Evolutionary conservation across 1,140 invertebrate genomes (phyloP), one percentile per base, ranked within the genome.

Genomic region (Rhynchophorus ferrugineus): DNA sequence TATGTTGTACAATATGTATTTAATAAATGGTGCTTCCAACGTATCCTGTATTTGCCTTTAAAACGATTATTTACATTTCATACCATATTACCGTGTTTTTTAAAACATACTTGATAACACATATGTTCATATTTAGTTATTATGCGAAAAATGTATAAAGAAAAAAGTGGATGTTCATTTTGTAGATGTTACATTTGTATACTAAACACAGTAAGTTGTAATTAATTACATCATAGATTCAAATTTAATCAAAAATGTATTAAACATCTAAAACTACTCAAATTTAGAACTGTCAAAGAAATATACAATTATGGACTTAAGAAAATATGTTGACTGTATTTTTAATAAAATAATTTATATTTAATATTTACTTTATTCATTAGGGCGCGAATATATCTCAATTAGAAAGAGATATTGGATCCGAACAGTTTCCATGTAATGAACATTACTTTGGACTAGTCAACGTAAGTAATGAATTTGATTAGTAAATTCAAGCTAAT

Each of bases 391-490:
- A 95, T 82, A 89, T 95, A 73, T 96, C 94, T 63, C 93, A 97
- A 74, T 74, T 98, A 71, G 95, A 97, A 79, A 88, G 90, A 78
- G 93, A 98, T 79, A 96, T 98, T 68, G 94, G 94, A 66, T 84
- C 89, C 61, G 94, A 96, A 75, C 89, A 95, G 71, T 95, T 98
- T 75, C 93, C 95, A 66, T 86, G 89, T 44, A 98, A 97, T 75
- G 95, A 98, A 75, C 91, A 96, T 74, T 98, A 96, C 73, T 98
- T 98, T 81, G 95, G 95, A 69, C 81, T 98, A 75, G 91, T 97
- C 54, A 98, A 97, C 83, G 91, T 94, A 80, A 86, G 87, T 58
- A 44, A 54, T 55, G 54, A 48, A 41, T 48, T 45, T 22, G 38
- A 38, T 38, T 39, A 48, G 41, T 54, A 44, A 35, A 53, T 45